These are phyloP conservation scores for Castor canadensis DNA, from an alignment of 2,113 vertebrate species.

Conservation along the genomic window DNA sequence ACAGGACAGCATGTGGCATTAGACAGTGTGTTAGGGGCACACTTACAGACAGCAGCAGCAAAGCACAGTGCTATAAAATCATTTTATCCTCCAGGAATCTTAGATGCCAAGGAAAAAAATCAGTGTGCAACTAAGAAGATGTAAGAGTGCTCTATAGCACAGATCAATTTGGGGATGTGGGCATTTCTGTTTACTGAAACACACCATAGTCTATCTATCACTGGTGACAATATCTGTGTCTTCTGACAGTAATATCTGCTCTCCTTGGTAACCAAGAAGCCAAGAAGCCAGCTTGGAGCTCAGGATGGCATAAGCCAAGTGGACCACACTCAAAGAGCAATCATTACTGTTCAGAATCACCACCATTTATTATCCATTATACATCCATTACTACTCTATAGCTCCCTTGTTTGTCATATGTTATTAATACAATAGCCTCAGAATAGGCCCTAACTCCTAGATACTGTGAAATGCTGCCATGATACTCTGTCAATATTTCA, in stretches of 20 bases:
- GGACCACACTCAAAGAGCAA: neutral
- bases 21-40: neutral
- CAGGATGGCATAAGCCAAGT: neutral
- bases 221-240: neutral
- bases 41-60: neutral
- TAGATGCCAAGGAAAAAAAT: neutral
- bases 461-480: slow-evolving; percentile 13
- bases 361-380: slow-evolving; percentile 63
- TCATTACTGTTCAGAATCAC: slow-evolving; percentile 41
- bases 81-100: neutral
- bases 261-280: neutral
- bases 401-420: neutral
- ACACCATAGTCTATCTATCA: too few species aligned
- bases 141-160: neutral
- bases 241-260: neutral
- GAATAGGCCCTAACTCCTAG: slow-evolving; percentile 46
- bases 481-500: slow-evolving; percentile 36
- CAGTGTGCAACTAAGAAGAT: neutral
- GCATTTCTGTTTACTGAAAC: neutral
- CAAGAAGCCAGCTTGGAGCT: neutral
- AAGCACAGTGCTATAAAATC: fast-evolving
- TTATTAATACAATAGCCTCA: slow-evolving; percentile 38
- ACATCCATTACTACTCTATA: slow-evolving; percentile 47
- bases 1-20: neutral
- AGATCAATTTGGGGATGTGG: neutral